Base-by-base conservation (phyloP, 2,113 vertebrate genomes). In the Anser cygnoides region DNA sequence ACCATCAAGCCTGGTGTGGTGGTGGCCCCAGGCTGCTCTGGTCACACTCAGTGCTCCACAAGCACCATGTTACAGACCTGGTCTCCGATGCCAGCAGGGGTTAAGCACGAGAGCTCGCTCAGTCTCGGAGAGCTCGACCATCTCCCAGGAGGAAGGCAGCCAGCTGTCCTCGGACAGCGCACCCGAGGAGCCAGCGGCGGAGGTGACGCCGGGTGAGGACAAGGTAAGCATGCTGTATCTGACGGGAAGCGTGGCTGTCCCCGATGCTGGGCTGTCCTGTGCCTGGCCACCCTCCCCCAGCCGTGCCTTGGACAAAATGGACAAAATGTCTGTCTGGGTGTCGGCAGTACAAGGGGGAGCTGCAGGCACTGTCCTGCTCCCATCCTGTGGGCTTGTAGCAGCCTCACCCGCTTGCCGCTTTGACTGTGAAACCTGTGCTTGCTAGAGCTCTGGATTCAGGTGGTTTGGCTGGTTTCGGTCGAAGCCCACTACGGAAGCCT, bases 381-480 rank as follows among this genome's bases (percentile, higher is more conserved):
- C 50, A 23, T 50, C 50, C 23, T 23, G 23, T 5, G 37, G 61
- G 25, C 25, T 63, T 3, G 26, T 10, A 25, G 54, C 17, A 21
- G 55, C 21, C 2, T 28, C 26, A 17, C 9, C 21, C 49, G 76
- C 37, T 59, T 26, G 29, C 3, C 5, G 2, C 1, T 57, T 92
- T 58, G 58, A 29, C 31, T 50, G 2, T 35, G 21, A 22, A 26
- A 23, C 6, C 11, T 59, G 29, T 35, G 4, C 77, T 63, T 72
- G 58, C 33, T 95, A 99, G 99, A 93, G 93, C 89, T 95, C 98
- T 3, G 98, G 98, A 46, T 97, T 97, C n/a, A 98, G 98, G 49
- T 99, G 99, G 99, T 99, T 99, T 93, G 97, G 98, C 41, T 99
- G 99, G 99, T 99, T 99, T 93, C 96, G 98, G 44, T 98, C 98